A percentile compares a stretch with the other conserved stretches of the same genome.
Evolutionary conservation across 2,113 vertebrate species (phyloP).

Genomic region (Crotalus horridus): DNA sequence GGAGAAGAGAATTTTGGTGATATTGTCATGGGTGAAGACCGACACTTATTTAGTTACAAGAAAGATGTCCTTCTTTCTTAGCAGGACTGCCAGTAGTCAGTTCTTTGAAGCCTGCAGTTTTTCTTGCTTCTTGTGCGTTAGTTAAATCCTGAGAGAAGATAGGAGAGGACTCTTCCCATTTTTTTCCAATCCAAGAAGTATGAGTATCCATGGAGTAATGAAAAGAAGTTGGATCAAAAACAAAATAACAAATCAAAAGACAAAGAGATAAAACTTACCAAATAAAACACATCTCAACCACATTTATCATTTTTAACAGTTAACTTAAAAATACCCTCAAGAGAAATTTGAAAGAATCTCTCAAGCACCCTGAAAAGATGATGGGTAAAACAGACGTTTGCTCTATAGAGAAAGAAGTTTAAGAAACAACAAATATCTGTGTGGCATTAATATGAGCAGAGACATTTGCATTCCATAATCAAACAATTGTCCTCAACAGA

Average conservation of each 20-base stretch:
- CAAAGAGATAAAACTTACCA: neutral
- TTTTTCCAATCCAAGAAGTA: neutral
- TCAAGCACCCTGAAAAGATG: neutral
- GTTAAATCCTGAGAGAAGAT: neutral
- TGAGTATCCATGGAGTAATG: neutral
- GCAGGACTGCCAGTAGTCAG: neutral
- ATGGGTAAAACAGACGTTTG: neutral
- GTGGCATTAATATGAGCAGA: neutral
- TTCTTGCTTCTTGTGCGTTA: neutral
- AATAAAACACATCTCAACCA: neutral
- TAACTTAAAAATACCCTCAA: neutral
- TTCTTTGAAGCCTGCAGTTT: neutral
- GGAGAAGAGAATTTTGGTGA: neutral
- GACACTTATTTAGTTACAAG: neutral
- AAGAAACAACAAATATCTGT: neutral
- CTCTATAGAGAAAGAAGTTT: neutral
- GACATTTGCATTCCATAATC: neutral
- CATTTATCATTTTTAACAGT: neutral
- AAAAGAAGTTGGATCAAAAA: neutral
- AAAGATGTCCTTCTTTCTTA: neutral
- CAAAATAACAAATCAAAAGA: neutral
- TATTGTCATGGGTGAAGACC: neutral
- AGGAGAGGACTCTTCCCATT: neutral
- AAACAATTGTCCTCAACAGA: neutral
- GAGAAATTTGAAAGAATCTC: neutral